Evolutionary conservation across 2,888 invertebrate species (phyloP), one percentile per base, ranked within the genome.

Genomic region (Lutraria lutraria): DNA sequence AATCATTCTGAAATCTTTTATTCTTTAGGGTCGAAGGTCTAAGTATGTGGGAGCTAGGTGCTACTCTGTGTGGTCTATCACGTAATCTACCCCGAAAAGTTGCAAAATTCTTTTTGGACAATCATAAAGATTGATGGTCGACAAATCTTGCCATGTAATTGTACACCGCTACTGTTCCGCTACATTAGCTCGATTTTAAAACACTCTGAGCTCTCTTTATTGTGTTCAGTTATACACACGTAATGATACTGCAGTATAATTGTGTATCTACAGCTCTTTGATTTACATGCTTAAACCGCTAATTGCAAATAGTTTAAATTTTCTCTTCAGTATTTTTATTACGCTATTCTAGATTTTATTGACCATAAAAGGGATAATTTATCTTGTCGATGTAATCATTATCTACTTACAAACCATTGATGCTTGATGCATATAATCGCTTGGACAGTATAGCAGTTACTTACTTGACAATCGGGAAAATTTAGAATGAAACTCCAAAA

Each of bases 181-280:
- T 85, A 85, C 85, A 85, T 85, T 85, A 85, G 85, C 29, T 29
- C 79, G 43, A n/a, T 56, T 34, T 79, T 56, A 79, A 56, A 85
- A 85, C 84, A n/a, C 52, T 84, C 68, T 13, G 56, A 21, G 68
- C 1, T 31, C 1, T 31, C 19, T 76, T 29, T 56, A 85, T 85
- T 85, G 80, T 85, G 43, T 79, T 12, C 25, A 29, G n/a, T 80
- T 56, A 34, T 34, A 56, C 54, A 80, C 53, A 52, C 25, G 80
- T 79, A 85, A 72, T 85, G 85, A 85, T 79, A 85, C 60, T 43
- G 80, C 80, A 56, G 54, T 25, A 85, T 85, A 79, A 85, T 80
- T 60, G 80, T 76, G 29, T 31, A 52, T n/a, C 31, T 53, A 53
- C 10, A 43, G 31, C 76, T 54, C 54, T 84, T 76, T 84, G 84